Base-by-base conservation (phyloP, 2,888 invertebrate species). In the Cyaniris semiargus region DNA sequence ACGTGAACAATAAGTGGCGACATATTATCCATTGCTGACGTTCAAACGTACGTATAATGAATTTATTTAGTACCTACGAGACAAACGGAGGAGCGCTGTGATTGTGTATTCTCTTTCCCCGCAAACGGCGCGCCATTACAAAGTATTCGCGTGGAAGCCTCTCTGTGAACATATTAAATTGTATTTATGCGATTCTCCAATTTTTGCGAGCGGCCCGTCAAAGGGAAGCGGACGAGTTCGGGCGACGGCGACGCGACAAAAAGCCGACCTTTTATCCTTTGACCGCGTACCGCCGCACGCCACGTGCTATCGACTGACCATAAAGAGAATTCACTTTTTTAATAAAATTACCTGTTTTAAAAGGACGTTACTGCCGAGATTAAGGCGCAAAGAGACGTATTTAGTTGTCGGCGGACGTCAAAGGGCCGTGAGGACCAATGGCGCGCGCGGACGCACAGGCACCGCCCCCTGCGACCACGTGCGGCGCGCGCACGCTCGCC, bases 261-360 rank as follows among this genome's bases (percentile, higher is more conserved):
- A 86, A 87, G 84, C 83, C 81, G 80, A 81, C 83, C 84, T 86
- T 87, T 85, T 85, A 87, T 87, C 91, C 89, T 92, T 91, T 91
- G 90, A 90, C 86, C 83, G 83, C 83, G 86, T 85, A 79, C 81
- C 80, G 80, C 81, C 90, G 91, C 90, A 91, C 87, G 83, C 83
- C 82, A 83, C 81, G 76, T 79, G 79, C 81, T 79, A 66, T 88
- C 88, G 88, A 88, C 88, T 90, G 89, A 88, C 89, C 90, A 88
- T 89, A 89, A 91, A 92, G 90, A 89, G 88, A 89, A 89, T 89
- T 84, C 86, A 89, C 89, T 90, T 92, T 81, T 92, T 93, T 92
- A 93, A 93, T 92, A 89, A 93, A 91, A 93, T 93, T 93, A 93
- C 93, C 91, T 92, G 92, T 93, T 93, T 93, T 93, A 92, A 93